phyloP scores from a whole-genome alignment of 2,797 vertebrate genomes.

The Lepus oiostolus region DNA sequence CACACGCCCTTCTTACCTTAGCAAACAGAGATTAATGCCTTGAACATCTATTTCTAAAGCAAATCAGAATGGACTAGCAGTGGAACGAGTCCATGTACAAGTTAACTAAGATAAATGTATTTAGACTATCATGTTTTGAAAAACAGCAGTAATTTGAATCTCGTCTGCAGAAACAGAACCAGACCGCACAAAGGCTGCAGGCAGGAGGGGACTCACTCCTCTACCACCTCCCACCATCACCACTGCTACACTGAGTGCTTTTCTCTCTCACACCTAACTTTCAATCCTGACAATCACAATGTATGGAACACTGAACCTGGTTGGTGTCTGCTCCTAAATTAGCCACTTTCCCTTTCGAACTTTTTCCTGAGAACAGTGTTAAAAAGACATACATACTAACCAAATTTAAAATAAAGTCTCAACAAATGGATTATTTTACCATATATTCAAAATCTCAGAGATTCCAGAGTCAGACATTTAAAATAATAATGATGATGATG shows the following conservation, averaged over 20 bases:
- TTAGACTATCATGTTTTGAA: not conserved
- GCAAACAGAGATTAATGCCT: not conserved
- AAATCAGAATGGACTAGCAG: not conserved
- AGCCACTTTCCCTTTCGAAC: not conserved
- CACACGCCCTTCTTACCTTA: not conserved
- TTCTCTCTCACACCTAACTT: not conserved
- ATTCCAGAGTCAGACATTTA: not conserved
- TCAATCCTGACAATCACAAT: not conserved
- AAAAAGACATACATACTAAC: conserved; percentile 1
- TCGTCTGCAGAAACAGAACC: not conserved
- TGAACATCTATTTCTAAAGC: not conserved
- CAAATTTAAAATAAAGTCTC: conserved; percentile 7
- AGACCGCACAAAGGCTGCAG: not conserved
- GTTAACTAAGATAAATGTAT: not conserved
- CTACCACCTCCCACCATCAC: not conserved
- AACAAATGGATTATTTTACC: not conserved
- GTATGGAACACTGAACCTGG: not conserved
- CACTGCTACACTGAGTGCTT: not conserved
- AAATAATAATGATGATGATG: not conserved
- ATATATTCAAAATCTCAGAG: conserved; percentile 11
- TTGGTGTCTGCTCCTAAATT: not conserved
- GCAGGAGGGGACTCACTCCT: not conserved
- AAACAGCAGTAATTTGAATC: not conserved
- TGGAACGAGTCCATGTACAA: not conserved
- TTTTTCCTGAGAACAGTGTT: not conserved